Conservation (phyloP, 2,888 invertebrate species). For the Amphipyra berbera region DNA sequence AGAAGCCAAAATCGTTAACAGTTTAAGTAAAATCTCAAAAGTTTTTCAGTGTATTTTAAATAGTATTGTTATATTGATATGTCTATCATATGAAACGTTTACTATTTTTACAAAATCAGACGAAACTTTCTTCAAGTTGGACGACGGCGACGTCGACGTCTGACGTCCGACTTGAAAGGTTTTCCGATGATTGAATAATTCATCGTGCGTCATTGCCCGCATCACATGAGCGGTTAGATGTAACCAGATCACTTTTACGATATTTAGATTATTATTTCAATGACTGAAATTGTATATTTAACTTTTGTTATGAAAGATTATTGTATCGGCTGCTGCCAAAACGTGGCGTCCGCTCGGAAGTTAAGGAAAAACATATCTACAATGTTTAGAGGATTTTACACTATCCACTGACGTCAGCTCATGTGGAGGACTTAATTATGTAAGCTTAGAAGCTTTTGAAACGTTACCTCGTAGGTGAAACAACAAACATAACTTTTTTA, state of each 20-base stretch:
- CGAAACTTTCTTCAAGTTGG: constrained; percentile 41
- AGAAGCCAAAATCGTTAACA: too few relatives aligned
- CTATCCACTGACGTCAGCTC: constrained; percentile 60
- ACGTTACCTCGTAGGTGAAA: neutral
- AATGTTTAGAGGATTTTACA: constrained; percentile 68
- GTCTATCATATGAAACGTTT: constrained; percentile 8
- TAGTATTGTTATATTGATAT: neutral
- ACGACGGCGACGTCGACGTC: constrained; percentile 19
- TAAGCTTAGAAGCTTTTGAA: constrained; percentile 1
- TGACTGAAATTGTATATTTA: constrained; percentile 68
- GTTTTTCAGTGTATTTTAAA: too few relatives aligned
- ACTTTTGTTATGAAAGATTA: constrained; percentile 77
- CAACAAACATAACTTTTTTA: neutral
- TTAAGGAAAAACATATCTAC: constrained; percentile 71
- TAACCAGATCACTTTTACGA: constrained; percentile 59
- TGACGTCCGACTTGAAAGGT: constrained; percentile 49
- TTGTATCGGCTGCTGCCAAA: constrained; percentile 77
- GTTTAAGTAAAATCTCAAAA: too few relatives aligned
- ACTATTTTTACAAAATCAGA: constrained; percentile 21
- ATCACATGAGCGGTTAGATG: constrained; percentile 55
- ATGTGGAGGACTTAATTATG: constrained; percentile 23
- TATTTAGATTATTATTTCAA: constrained; percentile 62
- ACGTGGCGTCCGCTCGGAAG: constrained; percentile 78
- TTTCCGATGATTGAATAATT: constrained; percentile 46
- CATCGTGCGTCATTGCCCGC: constrained; percentile 55